phyloP scores from a whole-genome alignment of 2,113 vertebrate genomes.

The Mesembrinibis cayennensis region DNA sequence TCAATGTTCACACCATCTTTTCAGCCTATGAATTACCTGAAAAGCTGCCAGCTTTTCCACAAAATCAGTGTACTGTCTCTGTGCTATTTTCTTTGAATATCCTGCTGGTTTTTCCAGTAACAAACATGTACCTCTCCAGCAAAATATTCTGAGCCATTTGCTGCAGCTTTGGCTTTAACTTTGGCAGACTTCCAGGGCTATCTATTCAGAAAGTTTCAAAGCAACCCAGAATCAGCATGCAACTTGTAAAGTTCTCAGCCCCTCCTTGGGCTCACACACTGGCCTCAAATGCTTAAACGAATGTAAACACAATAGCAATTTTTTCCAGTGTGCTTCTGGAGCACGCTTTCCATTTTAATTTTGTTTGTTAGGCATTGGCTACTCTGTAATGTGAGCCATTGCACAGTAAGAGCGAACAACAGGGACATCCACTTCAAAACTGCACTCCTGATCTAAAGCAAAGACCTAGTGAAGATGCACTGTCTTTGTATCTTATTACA shows the following conservation, averaged over 20 bases:
- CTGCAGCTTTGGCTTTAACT: neutral
- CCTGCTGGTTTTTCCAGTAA: neutral
- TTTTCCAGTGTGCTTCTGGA: neutral
- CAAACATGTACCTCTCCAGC: neutral
- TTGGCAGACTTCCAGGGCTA: neutral
- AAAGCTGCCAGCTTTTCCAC: constrained; percentile 9
- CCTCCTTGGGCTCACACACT: neutral
- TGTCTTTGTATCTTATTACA: neutral
- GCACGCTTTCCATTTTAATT: neutral
- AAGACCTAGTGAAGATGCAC: neutral
- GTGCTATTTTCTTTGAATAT: neutral
- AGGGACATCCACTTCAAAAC: neutral
- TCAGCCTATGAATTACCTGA: neutral
- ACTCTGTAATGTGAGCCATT: neutral
- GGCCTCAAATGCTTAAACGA: neutral
- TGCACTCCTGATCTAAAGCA: neutral
- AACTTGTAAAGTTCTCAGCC: neutral
- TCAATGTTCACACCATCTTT: neutral
- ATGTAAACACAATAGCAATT: constrained; percentile 5
- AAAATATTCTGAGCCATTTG: neutral
- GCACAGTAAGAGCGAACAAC: neutral
- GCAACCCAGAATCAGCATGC: neutral
- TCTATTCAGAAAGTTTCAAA: neutral
- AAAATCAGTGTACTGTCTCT: neutral
- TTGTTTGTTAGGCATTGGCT: neutral